Conservation (phyloP, 2,113 vertebrate genomes). For the Peromyscus polionotus region DNA sequence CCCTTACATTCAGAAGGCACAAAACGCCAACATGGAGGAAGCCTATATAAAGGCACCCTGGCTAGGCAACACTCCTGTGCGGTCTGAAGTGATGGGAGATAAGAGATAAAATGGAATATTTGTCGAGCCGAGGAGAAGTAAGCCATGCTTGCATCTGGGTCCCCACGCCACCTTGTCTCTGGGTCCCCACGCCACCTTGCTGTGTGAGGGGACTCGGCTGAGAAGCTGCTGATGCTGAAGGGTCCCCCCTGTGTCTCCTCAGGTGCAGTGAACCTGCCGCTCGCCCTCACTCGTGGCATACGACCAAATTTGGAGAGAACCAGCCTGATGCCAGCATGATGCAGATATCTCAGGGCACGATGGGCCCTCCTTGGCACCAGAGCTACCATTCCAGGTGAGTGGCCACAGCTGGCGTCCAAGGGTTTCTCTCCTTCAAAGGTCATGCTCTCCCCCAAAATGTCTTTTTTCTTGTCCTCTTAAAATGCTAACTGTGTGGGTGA, state of each 20-base stretch:
- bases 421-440: background rate
- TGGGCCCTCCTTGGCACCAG: conserved; percentile 94
- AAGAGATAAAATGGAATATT: conserved; percentile 6
- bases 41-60: background rate
- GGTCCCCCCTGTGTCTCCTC: conserved; percentile 60
- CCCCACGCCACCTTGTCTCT: background rate
- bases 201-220: background rate
- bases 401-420: background rate
- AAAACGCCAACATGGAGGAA: background rate
- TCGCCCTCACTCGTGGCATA: conserved; percentile 97
- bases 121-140: background rate
- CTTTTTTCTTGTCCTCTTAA: background rate
- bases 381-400: conserved; percentile 95
- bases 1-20: background rate
- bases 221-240: background rate
- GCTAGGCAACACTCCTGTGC: background rate
- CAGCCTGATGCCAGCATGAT: conserved; percentile 93
- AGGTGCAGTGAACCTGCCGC: conserved; percentile 91
- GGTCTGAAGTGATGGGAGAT: conserved; percentile 32
- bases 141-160: background rate
- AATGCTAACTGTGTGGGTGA: background rate
- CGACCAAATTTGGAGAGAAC: conserved; percentile 90
- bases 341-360: conserved; percentile 93
- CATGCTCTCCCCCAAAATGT: background rate
- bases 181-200: no score